Percentiles rank a stretch among this genome's conserved stretches.
Evolutionary conservation across 1,140 invertebrate genomes (phyloP).

Genomic region (Saccostrea echinata): DNA sequence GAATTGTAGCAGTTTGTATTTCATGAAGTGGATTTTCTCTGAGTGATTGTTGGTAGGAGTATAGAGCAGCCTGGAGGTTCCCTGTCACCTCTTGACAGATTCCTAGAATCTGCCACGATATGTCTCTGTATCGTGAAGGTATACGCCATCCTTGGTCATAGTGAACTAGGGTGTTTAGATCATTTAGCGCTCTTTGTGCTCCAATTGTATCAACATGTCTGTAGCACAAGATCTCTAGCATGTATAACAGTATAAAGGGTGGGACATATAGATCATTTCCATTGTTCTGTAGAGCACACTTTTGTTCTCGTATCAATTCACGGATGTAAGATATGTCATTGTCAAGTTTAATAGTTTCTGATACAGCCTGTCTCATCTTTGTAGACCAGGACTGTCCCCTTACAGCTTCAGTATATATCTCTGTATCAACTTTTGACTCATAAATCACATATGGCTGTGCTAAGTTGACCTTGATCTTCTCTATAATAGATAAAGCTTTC

Average conservation of each 20-base stretch:
- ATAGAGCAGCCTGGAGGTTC: not conserved
- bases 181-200: not conserved
- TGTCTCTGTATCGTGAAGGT: not conserved
- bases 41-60: not conserved
- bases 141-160: not conserved
- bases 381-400: not conserved
- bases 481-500: slow-evolving; percentile 9
- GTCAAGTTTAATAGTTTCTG: not conserved
- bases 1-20: not conserved
- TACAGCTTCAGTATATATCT: not conserved
- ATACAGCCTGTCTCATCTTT: not conserved
- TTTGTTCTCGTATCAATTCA: not conserved
- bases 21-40: not conserved
- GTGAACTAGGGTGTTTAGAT: not conserved
- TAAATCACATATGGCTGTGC: not conserved
- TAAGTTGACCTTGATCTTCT: not conserved
- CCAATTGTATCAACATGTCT: not conserved
- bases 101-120: slow-evolving; percentile 29
- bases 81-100: slow-evolving; percentile 2
- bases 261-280: not conserved
- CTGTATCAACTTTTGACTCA: not conserved
- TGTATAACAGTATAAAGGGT: not conserved
- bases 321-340: not conserved
- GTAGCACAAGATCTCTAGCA: not conserved
- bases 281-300: not conserved